Evolutionary conservation across 2,797 vertebrate genomes (phyloP).

Genomic region (Siniperca scherzeri): DNA sequence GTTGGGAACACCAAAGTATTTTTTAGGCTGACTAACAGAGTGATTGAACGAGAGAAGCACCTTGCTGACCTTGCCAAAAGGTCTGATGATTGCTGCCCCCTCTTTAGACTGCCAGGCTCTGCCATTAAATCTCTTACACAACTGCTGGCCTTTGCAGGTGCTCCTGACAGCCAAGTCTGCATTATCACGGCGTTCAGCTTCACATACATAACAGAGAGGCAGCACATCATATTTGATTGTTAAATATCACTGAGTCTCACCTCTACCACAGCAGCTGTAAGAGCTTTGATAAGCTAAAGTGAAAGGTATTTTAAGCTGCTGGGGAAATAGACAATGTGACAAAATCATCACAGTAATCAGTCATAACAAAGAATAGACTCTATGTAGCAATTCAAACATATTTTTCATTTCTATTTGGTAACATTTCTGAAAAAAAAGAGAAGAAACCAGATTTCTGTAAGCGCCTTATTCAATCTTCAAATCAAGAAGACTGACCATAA

Average conservation of each 20-base stretch:
- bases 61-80: slow-evolving; percentile 61
- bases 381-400: neutral
- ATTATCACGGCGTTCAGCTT: slow-evolving; percentile 38
- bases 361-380: neutral
- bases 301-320: slow-evolving; percentile 11
- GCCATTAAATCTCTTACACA: slow-evolving; percentile 70
- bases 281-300: slow-evolving; percentile 31
- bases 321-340: neutral
- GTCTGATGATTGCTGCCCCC: slow-evolving; percentile 57
- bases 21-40: slow-evolving; percentile 44
- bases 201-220: slow-evolving; percentile 30
- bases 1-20: slow-evolving; percentile 4
- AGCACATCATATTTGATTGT: slow-evolving; percentile 39
- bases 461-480: neutral
- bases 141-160: slow-evolving; percentile 63
- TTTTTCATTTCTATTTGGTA: slow-evolving; percentile 24
- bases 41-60: slow-evolving; percentile 42
- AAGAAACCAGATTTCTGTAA: neutral
- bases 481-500: slow-evolving; percentile 18
- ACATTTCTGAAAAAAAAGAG: slow-evolving; percentile 3
- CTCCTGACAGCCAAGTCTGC: slow-evolving; percentile 64
- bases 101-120: slow-evolving; percentile 48
- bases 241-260: slow-evolving; percentile 50
- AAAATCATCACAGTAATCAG: slow-evolving; percentile 26
- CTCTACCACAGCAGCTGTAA: slow-evolving; percentile 18